Percentiles rank a stretch among this genome's conserved stretches.
phyloP scores from a whole-genome alignment of 1,140 invertebrate species.

The Holotrichia oblita region DNA sequence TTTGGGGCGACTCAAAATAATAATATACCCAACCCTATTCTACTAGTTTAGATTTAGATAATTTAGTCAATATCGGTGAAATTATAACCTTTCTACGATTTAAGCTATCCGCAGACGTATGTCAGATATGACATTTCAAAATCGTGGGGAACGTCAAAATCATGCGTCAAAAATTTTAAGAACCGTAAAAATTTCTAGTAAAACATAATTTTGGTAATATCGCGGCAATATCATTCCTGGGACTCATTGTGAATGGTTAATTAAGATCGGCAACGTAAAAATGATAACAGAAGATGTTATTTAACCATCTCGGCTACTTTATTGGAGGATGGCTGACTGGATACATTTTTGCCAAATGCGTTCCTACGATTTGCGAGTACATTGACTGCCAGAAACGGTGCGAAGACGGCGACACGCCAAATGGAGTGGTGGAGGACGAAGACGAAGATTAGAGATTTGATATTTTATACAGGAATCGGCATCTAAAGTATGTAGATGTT shows the following conservation, averaged over 20 bases:
- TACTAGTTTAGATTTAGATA: no score
- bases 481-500: no score
- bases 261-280: background rate
- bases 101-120: no score
- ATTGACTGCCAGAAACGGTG: background rate
- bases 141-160: background rate
- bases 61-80: no score
- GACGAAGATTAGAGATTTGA: no score
- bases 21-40: no score
- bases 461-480: no score
- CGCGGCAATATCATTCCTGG: no score
- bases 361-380: background rate
- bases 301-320: background rate
- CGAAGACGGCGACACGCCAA: background rate
- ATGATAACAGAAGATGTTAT: background rate
- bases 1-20: no score
- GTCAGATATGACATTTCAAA: background rate
- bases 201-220: no score
- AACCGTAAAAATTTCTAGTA: background rate
- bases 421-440: no score
- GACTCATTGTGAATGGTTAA: background rate
- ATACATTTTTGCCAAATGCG: background rate
- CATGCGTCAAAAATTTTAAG: background rate
- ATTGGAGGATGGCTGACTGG: background rate
- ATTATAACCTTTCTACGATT: no score